Percentiles rank a stretch among this genome's conserved stretches.
Conservation (phyloP, 2,888 invertebrate species). For the Carterocephalus palaemon region DNA sequence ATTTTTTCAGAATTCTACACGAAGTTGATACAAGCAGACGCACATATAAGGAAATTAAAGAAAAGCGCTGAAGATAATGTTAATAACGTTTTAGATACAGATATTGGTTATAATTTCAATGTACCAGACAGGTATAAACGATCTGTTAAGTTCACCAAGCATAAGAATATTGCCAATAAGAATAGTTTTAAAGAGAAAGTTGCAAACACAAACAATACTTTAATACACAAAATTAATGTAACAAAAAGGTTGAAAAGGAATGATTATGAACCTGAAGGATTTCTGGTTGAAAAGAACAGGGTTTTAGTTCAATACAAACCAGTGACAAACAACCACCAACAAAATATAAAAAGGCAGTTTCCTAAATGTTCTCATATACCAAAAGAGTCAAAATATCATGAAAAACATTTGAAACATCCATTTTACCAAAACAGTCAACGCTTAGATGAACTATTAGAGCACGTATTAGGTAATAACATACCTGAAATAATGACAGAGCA, state of each 20-base stretch:
- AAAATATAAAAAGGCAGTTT: slow-evolving; percentile 34
- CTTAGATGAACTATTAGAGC: slow-evolving; percentile 51
- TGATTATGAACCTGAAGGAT: slow-evolving; percentile 36
- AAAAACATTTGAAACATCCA: slow-evolving; percentile 53
- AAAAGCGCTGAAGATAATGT: slow-evolving; percentile 31
- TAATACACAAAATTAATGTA: slow-evolving; percentile 3
- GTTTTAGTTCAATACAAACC: slow-evolving; percentile 46
- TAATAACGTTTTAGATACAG: slow-evolving; percentile 22
- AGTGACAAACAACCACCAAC: no score
- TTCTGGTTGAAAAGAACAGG: slow-evolving; percentile 50
- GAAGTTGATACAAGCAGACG: slow-evolving; percentile 58
- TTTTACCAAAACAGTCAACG: slow-evolving; percentile 55
- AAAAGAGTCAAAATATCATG: slow-evolving; percentile 46
- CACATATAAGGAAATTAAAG: slow-evolving; percentile 53
- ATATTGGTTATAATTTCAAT: slow-evolving; percentile 24
- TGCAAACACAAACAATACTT: slow-evolving; percentile 8
- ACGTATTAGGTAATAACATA: slow-evolving; percentile 43
- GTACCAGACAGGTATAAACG: slow-evolving; percentile 43
- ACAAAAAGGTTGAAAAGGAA: slow-evolving; percentile 29
- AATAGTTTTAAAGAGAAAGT: slow-evolving; percentile 1
- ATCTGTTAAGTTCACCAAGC: slow-evolving; percentile 34
- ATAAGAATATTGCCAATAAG: background rate
- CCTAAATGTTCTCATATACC: slow-evolving; percentile 54
- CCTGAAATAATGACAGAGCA: background rate
- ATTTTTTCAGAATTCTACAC: slow-evolving; percentile 58